Evolutionary conservation across 2,888 invertebrate species (phyloP).

Genomic region (Ennomos quercinarius): DNA sequence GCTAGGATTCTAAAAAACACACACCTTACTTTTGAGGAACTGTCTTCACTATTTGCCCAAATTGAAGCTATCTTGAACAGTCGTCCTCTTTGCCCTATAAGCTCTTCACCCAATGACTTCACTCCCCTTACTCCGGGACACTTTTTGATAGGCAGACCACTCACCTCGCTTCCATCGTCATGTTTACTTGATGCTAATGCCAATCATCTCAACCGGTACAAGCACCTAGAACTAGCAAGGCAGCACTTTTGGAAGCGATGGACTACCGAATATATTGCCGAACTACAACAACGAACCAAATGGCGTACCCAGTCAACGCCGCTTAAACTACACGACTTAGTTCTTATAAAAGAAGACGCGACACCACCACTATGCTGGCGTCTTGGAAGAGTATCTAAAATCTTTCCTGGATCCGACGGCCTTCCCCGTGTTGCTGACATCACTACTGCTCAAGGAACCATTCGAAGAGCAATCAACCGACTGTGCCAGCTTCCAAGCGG

Average conservation of each 20-base stretch:
- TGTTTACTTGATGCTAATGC: not conserved
- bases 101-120: too few species aligned
- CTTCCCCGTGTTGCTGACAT: too few species aligned
- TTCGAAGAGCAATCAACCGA: too few species aligned
- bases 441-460: too few species aligned
- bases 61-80: too few species aligned
- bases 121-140: not conserved
- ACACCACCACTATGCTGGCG: slow-evolving; percentile 11
- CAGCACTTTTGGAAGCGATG: slow-evolving; percentile 31
- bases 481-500: too few species aligned
- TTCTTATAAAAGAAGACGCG: slow-evolving; percentile 7
- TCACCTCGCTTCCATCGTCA: slow-evolving; percentile 2
- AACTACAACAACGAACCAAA: slow-evolving; percentile 18
- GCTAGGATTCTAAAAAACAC: not conserved
- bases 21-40: not conserved
- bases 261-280: slow-evolving; percentile 15
- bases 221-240: slow-evolving; percentile 20
- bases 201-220: slow-evolving; percentile 4
- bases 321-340: slow-evolving; percentile 7
- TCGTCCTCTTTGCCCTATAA: not conserved
- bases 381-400: slow-evolving; percentile 2
- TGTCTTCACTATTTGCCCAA: too few species aligned
- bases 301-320: not conserved
- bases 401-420: slow-evolving; percentile 10
- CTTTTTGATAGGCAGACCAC: slow-evolving; percentile 2